Evolutionary conservation across 2,113 vertebrate species (phyloP), one percentile per base, ranked within the genome.

Genomic region (Indicator maculatus): DNA sequence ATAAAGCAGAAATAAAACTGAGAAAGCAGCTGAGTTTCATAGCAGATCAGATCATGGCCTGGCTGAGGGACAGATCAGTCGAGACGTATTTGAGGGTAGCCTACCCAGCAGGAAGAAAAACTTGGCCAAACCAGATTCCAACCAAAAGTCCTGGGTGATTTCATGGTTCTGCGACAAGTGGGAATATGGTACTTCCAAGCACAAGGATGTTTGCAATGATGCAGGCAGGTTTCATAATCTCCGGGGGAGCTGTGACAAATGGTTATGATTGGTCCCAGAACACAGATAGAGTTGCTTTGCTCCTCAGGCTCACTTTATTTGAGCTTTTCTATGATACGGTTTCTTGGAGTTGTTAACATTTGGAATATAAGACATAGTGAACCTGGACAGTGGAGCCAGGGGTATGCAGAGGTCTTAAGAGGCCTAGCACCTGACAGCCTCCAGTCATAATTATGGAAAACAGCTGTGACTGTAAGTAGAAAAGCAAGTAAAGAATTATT

Each of bases 111-210:
- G 58, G 83, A 93, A 77, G 41, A 73, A 65, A 76, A 55, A 39
- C 16, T 85, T 87, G 84, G 44, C 84, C 18, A 8, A 33, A 80
- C 72, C 52, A 65, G 20, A 69, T 85, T 87, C 53, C 70, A 89
- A 86, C 21, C 27, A 90, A 83, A 86, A 73, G 30, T 82, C 64
- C 67, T 87, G 71, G 55, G 71, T 89, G 59, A 89, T 93, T 67
- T 89, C 92, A 71, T 1, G 1, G 2, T 71, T n/a, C 52, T 65
- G 28, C 88, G 56, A 69, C 64, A 79, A 79, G 47, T 47, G 72
- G 19, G 24, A 80, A 17, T 73, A 66, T 0, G 1, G 41, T 73
- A 24, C 73, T 85, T 80, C 39, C 66, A 45, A 80, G 41, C 27
- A 56, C 21, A 41, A 74, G 52, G 24, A n/a, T 63, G 47, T 41